Evolutionary conservation across 2,113 vertebrate species (phyloP).

Genomic region (Aythya baeri): DNA sequence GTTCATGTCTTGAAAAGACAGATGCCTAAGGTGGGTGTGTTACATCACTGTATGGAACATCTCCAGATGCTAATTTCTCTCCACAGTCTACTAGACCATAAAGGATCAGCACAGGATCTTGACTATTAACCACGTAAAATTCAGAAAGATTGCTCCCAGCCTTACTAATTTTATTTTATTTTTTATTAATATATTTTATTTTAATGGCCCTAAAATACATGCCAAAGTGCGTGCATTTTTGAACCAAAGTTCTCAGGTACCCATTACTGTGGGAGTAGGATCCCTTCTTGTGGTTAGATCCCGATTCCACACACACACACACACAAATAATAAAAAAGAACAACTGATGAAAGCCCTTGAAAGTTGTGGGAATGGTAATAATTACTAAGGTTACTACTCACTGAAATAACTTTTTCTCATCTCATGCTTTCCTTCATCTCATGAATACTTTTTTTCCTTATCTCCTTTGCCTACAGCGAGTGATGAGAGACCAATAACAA

Average conservation of each 20-base stretch:
- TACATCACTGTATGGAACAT: background rate
- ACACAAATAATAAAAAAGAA: background rate
- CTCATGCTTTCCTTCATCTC: background rate
- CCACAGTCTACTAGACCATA: background rate
- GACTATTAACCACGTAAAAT: background rate
- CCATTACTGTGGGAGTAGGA: background rate
- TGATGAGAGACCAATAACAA: background rate
- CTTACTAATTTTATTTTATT: background rate
- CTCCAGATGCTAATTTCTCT: conserved; percentile 6
- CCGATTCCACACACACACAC: background rate
- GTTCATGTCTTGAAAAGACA: background rate
- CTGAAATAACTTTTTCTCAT: background rate
- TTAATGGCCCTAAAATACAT: background rate
- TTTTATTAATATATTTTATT: background rate
- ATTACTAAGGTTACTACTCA: background rate
- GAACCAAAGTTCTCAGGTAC: background rate
- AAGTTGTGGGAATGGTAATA: background rate
- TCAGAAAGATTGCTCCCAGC: background rate
- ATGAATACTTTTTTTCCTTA: background rate
- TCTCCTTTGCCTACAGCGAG: background rate
- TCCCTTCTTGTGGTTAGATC: background rate
- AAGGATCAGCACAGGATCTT: background rate
- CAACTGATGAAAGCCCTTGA: background rate
- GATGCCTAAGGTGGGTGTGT: background rate
- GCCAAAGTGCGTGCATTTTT: background rate